Conservation (phyloP, 2,797 vertebrate species). For the Pagetopsis macropterus region DNA sequence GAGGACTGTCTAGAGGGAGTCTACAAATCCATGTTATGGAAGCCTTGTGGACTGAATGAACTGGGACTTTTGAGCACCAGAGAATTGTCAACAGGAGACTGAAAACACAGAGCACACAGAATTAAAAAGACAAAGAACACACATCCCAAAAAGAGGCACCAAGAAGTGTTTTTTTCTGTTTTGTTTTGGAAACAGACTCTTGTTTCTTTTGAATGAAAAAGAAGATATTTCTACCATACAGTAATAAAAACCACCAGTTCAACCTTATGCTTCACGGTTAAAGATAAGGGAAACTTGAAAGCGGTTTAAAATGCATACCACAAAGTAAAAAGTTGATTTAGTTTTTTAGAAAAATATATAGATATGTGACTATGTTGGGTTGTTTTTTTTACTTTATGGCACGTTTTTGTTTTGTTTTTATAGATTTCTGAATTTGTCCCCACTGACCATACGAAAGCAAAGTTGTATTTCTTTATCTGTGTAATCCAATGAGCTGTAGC, state of each 20-base stretch:
- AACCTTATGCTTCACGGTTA: conserved; percentile 85
- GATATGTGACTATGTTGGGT: conserved; percentile 84
- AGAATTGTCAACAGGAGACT: conserved; percentile 83
- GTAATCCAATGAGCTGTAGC: conserved; percentile 70
- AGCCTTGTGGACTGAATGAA: conserved; percentile 82
- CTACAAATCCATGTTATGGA: conserved; percentile 55
- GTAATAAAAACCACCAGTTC: conserved; percentile 85
- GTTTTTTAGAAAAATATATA: conserved; percentile 94
- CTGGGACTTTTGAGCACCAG: conserved; percentile 75
- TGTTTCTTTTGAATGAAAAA: conserved; percentile 72
- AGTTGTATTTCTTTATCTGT: conserved; percentile 40
- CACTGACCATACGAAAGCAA: conserved; percentile 55
- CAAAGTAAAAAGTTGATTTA: conserved; percentile 89
- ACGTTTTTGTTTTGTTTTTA: conserved; percentile 77
- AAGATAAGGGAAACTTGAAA: conserved; percentile 83
- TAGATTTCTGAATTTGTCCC: conserved; percentile 76
- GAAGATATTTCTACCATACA: conserved; percentile 75
- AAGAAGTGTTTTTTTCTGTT: conserved; percentile 54
- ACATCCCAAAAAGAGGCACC: conserved; percentile 66
- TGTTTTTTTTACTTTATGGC: conserved; percentile 84
- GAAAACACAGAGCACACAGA: conserved; percentile 78
- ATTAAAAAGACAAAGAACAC: conserved; percentile 77
- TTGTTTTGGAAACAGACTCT: conserved; percentile 78
- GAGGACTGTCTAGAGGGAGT: conserved; percentile 54
- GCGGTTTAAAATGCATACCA: conserved; percentile 83